Evolutionary conservation across 2,888 invertebrate species (phyloP), one percentile per base, ranked within the genome.

Genomic region (Leucania comma): DNA sequence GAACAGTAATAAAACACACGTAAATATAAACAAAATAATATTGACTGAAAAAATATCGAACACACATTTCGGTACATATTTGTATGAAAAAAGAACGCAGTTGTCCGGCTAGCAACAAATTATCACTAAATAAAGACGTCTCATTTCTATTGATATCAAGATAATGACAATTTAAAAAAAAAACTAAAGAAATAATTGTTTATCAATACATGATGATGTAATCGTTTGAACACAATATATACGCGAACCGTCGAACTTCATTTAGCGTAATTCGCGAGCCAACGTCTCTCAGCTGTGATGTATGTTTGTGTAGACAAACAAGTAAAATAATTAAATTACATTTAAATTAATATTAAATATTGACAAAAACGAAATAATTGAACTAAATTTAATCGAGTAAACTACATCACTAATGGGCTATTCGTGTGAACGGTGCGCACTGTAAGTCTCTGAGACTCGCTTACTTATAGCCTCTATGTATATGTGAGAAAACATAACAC

Each of bases 331-430:
- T 76, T 72, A 80, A 76, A 75, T 75, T 79, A 80, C 50, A 74
- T 62, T 83, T 78, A 78, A 76, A 79, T 78, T 83, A 85, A 80
- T 80, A 76, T 74, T 70, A 72, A 74, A 81, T 81, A 79, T 76
- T 78, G 82, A 86, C 72, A 75, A 80, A 80, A 82, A 84, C 82
- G 59, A 80, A 78, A 68, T 75, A 84, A 84, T 84, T 86, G 69
- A 82, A 80, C 80, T 82, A 85, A 86, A 80, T 80, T 76, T 64
- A 78, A 82, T 73, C 72, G 65, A 84, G 78, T 81, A 81, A 87
- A 75, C 75, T 86, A 84, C 80, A 78, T 81, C 81, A 81, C 80
- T 82, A 84, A 72, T 50, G 80, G 86, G 81, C 84, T 78, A 78
- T 80, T 76, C 78, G 68, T 78, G 68, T 75, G 81, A 71, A 80